These are phyloP conservation scores for Cydia pomonella DNA, from an alignment of 1,140 invertebrate genomes.

Conservation along the genomic window DNA sequence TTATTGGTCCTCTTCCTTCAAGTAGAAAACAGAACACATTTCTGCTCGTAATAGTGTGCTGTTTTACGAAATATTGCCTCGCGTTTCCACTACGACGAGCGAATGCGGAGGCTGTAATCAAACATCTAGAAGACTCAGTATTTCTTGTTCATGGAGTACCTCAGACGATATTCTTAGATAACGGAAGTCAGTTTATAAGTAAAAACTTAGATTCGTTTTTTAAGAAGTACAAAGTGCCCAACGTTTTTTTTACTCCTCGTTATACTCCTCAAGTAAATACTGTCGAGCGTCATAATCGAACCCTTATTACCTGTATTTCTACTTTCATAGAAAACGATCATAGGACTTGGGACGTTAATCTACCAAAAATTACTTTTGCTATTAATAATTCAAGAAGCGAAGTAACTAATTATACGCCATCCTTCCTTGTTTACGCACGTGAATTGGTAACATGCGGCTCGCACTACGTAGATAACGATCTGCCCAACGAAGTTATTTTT, in stretches of 20 bases:
- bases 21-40: no score
- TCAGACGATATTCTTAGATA: background rate
- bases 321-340: background rate
- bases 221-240: no score
- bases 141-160: background rate
- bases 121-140: background rate
- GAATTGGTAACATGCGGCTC: background rate
- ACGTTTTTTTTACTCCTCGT: background rate
- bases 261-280: background rate
- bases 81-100: no score
- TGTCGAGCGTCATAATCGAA: background rate
- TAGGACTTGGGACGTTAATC: conserved; percentile 1
- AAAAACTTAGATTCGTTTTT: no score
- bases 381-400: background rate
- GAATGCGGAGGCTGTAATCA: no score
- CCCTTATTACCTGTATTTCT: conserved; percentile 20
- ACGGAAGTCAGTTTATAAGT: no score
- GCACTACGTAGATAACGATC: background rate
- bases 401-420: background rate
- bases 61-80: no score
- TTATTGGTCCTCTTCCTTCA: conserved; percentile 24
- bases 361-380: background rate
- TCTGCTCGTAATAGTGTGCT: no score
- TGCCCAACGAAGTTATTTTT: background rate
- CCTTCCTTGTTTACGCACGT: background rate